Percentiles rank a stretch among this genome's conserved stretches.
These are phyloP conservation scores for Oophaga sylvatica DNA, from an alignment of 2,797 vertebrate species.

Conservation along the genomic window DNA sequence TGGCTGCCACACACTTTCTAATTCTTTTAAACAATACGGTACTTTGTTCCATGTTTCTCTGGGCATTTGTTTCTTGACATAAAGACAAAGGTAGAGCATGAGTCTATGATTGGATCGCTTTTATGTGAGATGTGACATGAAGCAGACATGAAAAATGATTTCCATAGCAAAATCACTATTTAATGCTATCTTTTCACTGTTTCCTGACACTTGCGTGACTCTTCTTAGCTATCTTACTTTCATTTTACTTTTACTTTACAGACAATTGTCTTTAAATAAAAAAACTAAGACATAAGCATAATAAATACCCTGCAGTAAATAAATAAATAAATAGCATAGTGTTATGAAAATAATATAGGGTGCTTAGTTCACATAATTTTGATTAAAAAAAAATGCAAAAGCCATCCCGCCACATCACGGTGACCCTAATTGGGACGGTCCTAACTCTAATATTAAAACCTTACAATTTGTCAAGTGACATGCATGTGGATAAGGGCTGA, in stretches of 20 bases:
- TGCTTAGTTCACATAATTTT: too few relatives aligned
- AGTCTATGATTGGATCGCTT: neutral
- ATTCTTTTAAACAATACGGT: constrained; percentile 41
- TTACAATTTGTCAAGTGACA: too few relatives aligned
- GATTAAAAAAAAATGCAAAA: too few relatives aligned
- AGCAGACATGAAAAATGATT: neutral
- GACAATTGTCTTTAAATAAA: neutral
- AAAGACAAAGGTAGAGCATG: constrained; percentile 13
- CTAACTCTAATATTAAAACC: too few relatives aligned
- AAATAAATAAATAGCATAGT: too few relatives aligned
- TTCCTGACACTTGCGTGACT: neutral
- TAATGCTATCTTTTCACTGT: neutral
- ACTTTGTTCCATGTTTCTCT: constrained; percentile 43
- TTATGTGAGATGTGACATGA: neutral
- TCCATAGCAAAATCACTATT: neutral
- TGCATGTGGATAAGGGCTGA: too few relatives aligned
- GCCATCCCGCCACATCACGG: too few relatives aligned
- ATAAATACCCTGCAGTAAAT: too few relatives aligned
- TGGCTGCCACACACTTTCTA: constrained; percentile 31
- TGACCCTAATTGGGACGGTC: too few relatives aligned
- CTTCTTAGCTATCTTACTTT: neutral
- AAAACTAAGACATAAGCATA: too few relatives aligned
- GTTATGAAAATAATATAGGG: too few relatives aligned
- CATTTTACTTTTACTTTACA: neutral
- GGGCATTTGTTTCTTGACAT: constrained; percentile 34